Conservation (phyloP, 2,888 invertebrate species). For the Chrysopilus asiliformis region DNA sequence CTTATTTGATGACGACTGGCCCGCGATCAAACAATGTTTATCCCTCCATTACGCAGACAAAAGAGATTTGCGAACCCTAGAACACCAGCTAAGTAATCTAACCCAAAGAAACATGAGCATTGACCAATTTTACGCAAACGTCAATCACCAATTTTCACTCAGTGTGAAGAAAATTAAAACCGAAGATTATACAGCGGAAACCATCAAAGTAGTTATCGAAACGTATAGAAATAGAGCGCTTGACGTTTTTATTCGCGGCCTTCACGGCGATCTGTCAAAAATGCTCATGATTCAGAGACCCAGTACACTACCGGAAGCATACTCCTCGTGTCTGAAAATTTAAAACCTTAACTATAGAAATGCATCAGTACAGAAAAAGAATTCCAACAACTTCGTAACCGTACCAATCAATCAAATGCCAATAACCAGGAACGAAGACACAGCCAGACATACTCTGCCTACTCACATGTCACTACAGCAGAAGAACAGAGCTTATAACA, state of each 20-base stretch:
- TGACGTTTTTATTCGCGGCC: constrained; percentile 4
- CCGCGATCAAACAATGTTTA: neutral
- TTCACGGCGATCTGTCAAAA: constrained; percentile 5
- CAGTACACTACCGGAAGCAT: constrained; percentile 3
- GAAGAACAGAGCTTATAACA: constrained; percentile 1
- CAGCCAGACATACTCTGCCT: neutral
- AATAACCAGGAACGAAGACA: neutral
- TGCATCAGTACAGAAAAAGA: neutral
- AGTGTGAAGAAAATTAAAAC: constrained; percentile 1
- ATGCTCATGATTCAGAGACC: constrained; percentile 6
- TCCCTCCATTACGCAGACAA: neutral
- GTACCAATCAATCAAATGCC: neutral
- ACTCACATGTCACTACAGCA: neutral
- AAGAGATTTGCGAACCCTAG: neutral
- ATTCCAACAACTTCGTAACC: neutral
- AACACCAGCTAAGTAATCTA: constrained; percentile 11
- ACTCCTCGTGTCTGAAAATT: constrained; percentile 5
- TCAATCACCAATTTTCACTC: neutral
- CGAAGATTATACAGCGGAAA: neutral
- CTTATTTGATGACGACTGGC: constrained; percentile 6
- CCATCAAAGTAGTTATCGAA: neutral
- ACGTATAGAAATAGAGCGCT: constrained; percentile 6
- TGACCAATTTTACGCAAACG: constrained; percentile 10
- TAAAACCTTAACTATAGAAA: constrained; percentile 6
- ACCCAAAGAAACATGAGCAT: constrained; percentile 9